phyloP scores from a whole-genome alignment of 2,113 vertebrate species.

The Oncorhynchus masou region DNA sequence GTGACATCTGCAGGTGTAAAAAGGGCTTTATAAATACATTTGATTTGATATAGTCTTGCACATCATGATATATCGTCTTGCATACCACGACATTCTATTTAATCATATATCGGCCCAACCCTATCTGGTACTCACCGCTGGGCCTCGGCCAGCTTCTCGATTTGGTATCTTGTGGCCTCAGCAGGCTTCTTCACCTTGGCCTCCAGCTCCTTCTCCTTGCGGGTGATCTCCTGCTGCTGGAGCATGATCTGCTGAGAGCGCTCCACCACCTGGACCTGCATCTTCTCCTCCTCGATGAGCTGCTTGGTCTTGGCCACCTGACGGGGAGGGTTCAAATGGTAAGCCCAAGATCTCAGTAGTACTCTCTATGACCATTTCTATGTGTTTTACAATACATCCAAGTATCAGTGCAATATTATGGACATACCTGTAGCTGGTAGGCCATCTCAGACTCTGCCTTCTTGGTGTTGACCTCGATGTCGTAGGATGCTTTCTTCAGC shows the following conservation, averaged over 20 bases:
- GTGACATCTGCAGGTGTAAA: no score
- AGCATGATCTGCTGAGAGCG: slow-evolving; percentile 84
- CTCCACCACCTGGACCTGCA: slow-evolving; percentile 89
- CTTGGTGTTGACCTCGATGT: slow-evolving; percentile 85
- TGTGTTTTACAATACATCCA: no score
- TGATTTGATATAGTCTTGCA: no score
- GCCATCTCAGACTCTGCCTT: slow-evolving; percentile 89
- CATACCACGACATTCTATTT: no score
- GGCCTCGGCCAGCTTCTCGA: slow-evolving; percentile 85
- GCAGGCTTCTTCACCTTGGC: slow-evolving; percentile 85
- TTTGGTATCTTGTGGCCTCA: slow-evolving; percentile 80
- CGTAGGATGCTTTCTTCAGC: slow-evolving; percentile 86
- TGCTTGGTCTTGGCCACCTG: slow-evolving; percentile 92
- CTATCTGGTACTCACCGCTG: slow-evolving; percentile 70
- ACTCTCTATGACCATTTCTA: no score
- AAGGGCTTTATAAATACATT: no score
- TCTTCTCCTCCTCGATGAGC: slow-evolving; percentile 86
- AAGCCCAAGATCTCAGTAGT: background rate
- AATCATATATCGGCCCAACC: no score
- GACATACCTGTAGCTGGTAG: slow-evolving; percentile 83
- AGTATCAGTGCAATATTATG: no score
- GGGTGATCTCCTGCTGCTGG: slow-evolving; percentile 87
- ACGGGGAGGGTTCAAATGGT: background rate
- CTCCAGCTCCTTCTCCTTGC: slow-evolving; percentile 86
- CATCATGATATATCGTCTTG: no score